Conservation (phyloP, 2,888 invertebrate species). For the Rhopalosiphum nymphaeae region DNA sequence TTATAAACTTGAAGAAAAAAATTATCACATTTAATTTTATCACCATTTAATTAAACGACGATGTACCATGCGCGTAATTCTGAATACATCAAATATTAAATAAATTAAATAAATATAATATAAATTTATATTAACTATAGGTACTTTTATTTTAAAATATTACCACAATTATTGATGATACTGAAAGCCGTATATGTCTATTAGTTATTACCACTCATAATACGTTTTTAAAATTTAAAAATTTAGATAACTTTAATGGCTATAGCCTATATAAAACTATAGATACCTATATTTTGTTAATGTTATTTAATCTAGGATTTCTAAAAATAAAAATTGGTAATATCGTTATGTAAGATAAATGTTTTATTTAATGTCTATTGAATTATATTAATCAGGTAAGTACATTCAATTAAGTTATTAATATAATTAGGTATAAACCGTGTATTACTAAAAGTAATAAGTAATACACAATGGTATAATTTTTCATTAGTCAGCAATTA, state of each 20-base stretch:
- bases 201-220: background rate
- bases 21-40: background rate
- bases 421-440: background rate
- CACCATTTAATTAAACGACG: no score
- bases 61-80: background rate
- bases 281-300: background rate
- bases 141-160: no score
- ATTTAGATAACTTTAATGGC: background rate
- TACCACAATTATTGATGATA: background rate
- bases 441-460: background rate
- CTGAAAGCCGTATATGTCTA: background rate
- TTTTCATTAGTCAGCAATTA: constrained; percentile 31
- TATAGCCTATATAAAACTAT: background rate
- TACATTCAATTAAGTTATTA: background rate
- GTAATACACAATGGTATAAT: background rate
- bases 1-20: background rate
- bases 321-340: background rate
- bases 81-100: background rate
- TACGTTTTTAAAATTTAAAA: background rate
- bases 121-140: background rate
- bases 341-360: background rate
- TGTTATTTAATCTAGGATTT: background rate
- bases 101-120: background rate
- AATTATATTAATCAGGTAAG: background rate
- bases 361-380: background rate